Evolutionary conservation across 2,113 vertebrate species (phyloP).

Genomic region (Saiga tatarica): DNA sequence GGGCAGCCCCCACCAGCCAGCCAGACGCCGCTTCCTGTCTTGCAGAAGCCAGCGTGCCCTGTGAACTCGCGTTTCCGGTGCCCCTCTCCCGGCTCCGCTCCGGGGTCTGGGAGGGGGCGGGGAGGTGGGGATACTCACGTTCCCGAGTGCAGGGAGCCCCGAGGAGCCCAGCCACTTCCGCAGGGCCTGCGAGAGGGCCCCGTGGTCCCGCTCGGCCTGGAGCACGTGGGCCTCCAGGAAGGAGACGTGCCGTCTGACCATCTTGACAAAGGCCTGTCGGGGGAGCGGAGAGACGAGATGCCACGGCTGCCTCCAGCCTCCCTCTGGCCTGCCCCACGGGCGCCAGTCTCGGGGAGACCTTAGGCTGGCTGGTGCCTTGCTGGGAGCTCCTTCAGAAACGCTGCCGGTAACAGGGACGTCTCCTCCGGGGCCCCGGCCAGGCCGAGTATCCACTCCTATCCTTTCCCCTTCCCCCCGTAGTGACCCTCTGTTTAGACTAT

Average conservation of each 20-base stretch:
- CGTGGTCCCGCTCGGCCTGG: slow-evolving; percentile 61
- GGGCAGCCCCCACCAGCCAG: neutral
- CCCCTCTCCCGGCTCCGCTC: neutral
- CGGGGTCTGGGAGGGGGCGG: neutral
- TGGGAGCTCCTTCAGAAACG: neutral
- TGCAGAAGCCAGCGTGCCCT: neutral
- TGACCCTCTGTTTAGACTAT: neutral
- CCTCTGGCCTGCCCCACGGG: neutral
- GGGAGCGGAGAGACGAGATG: neutral
- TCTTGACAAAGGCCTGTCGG: slow-evolving; percentile 78
- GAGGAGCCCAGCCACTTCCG: slow-evolving; percentile 55
- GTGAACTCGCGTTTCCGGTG: neutral
- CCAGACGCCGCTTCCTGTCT: neutral
- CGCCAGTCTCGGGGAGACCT: neutral
- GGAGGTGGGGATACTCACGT: slow-evolving; percentile 59
- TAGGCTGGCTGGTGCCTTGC: neutral
- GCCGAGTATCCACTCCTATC: rapidly evolving
- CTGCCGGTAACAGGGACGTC: rapidly evolving
- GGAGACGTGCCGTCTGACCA: slow-evolving; percentile 66
- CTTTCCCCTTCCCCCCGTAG: neutral
- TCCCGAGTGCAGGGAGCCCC: slow-evolving; percentile 41
- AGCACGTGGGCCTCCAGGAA: slow-evolving; percentile 75
- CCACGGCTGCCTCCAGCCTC: neutral
- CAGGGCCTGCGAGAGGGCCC: slow-evolving; percentile 60
- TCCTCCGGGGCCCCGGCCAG: rapidly evolving